Percentiles rank a stretch among this genome's conserved stretches.
phyloP scores from a whole-genome alignment of 2,888 invertebrate genomes.

The Ectropis crepuscularia region DNA sequence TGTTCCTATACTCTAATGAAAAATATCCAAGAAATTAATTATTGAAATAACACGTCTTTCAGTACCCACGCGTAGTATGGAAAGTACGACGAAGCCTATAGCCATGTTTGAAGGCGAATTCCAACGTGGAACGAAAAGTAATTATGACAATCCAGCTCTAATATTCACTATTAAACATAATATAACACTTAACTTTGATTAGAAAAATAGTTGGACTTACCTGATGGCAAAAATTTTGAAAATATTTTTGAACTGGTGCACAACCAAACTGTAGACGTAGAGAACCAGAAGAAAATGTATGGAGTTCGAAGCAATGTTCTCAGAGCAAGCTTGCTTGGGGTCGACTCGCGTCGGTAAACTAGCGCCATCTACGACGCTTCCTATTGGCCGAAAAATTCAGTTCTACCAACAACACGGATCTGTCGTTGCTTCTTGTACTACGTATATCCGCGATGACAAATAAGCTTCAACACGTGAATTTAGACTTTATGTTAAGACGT shows the following conservation, averaged over 20 bases:
- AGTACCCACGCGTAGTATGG: constrained; percentile 82
- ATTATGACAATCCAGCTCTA: constrained; percentile 62
- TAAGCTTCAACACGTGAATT: constrained; percentile 42
- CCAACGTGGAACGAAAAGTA: constrained; percentile 80
- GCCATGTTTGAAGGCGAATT: constrained; percentile 84
- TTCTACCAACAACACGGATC: constrained; percentile 65
- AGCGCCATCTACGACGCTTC: constrained; percentile 75
- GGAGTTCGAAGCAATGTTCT: constrained; percentile 83
- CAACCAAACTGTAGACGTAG: constrained; percentile 85
- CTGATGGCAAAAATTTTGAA: constrained; percentile 85
- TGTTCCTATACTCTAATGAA: constrained; percentile 73
- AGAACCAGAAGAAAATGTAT: constrained; percentile 85
- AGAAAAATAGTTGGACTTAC: constrained; percentile 78
- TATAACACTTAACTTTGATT: constrained; percentile 65
- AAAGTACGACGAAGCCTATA: constrained; percentile 80
- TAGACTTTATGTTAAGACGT: constrained; percentile 31
- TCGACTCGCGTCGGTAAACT: constrained; percentile 76
- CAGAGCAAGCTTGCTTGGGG: constrained; percentile 82
- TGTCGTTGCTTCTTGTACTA: constrained; percentile 70
- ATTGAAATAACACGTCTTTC: constrained; percentile 79
- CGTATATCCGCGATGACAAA: constrained; percentile 79
- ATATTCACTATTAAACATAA: constrained; percentile 63
- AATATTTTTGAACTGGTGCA: constrained; percentile 83
- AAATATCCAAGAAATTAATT: constrained; percentile 83
- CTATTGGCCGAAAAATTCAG: constrained; percentile 70